A percentile compares a stretch with the other conserved stretches of the same genome.
These are phyloP conservation scores for Harpagoxenus sublaevis DNA, from an alignment of 2,888 invertebrate genomes.

Conservation along the genomic window DNA sequence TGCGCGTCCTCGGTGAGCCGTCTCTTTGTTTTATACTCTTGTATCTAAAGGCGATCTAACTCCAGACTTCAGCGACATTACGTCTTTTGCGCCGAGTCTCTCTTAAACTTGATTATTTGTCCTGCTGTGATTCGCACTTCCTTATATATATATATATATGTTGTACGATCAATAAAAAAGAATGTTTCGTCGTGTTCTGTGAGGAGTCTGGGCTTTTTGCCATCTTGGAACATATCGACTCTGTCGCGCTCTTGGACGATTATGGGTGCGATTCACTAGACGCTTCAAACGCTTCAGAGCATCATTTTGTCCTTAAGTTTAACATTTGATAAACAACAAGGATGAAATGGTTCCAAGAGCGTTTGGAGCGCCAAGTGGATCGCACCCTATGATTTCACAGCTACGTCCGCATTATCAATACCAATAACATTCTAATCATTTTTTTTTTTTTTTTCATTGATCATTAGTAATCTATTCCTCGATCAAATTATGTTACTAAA, in stretches of 20 bases:
- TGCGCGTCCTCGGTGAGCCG: not conserved
- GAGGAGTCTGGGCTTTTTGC: not conserved
- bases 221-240: not conserved
- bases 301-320: no score
- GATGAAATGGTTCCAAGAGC: no score
- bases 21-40: not conserved
- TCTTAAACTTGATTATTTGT: slow-evolving; percentile 22
- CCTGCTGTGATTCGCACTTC: not conserved
- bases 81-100: not conserved
- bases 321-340: no score
- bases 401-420: not conserved
- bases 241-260: not conserved
- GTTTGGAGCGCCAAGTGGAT: no score
- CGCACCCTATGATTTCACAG: not conserved
- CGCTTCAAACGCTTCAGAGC: no score
- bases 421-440: not conserved
- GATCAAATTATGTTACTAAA: not conserved
- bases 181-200: not conserved
- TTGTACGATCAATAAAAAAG: not conserved
- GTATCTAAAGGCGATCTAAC: not conserved
- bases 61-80: slow-evolving; percentile 3
- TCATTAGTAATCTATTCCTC: not conserved
- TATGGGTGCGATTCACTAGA: no score
- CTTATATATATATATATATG: no score
- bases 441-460: not conserved